A percentile compares a stretch with the other conserved stretches of the same genome.
Evolutionary conservation across 2,797 vertebrate species (phyloP).

Genomic region (Crenichthys baileyi): DNA sequence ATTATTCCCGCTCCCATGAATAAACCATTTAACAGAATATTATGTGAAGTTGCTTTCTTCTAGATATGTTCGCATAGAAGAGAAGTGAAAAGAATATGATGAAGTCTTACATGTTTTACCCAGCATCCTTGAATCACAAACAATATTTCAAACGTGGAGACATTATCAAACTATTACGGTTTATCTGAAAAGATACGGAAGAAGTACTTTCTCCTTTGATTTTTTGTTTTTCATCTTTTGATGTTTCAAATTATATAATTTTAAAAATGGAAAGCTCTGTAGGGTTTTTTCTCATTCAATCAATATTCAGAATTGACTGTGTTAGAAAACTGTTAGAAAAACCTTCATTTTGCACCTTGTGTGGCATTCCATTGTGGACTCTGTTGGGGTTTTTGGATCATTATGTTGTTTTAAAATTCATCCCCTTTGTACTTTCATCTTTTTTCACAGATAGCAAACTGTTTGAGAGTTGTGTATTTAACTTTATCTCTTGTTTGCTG

Average conservation of each 20-base stretch:
- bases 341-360: neutral
- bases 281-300: neutral
- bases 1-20: slow-evolving; percentile 40
- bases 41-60: slow-evolving; percentile 21
- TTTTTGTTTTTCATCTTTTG: neutral
- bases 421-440: neutral
- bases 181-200: neutral
- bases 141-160: neutral
- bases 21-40: slow-evolving; percentile 43
- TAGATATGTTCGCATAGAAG: slow-evolving; percentile 3
- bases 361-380: neutral
- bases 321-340: neutral
- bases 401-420: neutral
- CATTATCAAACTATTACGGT: slow-evolving; percentile 2
- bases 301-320: neutral
- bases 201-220: neutral
- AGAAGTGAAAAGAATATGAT: neutral
- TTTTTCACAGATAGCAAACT: neutral
- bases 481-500: neutral
- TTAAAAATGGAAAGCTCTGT: neutral
- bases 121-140: neutral
- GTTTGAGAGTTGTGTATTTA: neutral
- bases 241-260: neutral
- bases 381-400: neutral
- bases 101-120: neutral